phyloP scores from a whole-genome alignment of 2,113 vertebrate species.

The Strix aluco region DNA sequence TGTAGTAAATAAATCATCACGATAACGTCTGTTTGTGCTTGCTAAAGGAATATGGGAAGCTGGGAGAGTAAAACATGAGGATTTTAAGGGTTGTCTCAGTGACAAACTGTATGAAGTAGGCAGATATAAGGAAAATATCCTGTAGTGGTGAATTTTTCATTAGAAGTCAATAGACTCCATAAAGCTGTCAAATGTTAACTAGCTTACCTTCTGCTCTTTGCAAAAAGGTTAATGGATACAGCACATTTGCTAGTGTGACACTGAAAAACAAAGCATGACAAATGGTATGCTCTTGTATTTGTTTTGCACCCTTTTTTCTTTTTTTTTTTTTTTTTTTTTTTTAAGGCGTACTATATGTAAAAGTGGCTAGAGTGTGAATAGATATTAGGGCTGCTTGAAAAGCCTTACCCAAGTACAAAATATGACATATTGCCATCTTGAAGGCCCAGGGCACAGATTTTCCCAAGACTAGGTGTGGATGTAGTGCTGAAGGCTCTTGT shows the following conservation, averaged over 20 bases:
- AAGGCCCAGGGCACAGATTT: not conserved
- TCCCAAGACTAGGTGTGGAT: rapidly evolving
- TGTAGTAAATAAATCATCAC: slow-evolving; percentile 65
- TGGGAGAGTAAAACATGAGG: slow-evolving; percentile 14
- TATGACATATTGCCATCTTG: not conserved
- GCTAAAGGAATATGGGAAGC: not conserved
- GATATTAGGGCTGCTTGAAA: not conserved
- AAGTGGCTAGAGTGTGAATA: not conserved
- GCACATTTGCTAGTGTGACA: slow-evolving; percentile 74
- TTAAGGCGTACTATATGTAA: not conserved
- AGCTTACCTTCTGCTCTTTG: slow-evolving; percentile 77
- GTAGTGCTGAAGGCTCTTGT: not conserved
- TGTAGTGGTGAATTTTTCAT: slow-evolving; percentile 74
- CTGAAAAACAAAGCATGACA: slow-evolving; percentile 72
- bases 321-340: not conserved
- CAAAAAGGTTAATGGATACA: slow-evolving; percentile 83
- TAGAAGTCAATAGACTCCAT: slow-evolving; percentile 65
- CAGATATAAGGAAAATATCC: slow-evolving; percentile 49
- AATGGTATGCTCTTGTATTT: slow-evolving; percentile 58
- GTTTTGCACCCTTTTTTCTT: slow-evolving; percentile 29
- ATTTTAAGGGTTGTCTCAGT: slow-evolving; percentile 50
- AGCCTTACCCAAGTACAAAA: not conserved
- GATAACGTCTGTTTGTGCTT: slow-evolving; percentile 37
- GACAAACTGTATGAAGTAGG: slow-evolving; percentile 51
- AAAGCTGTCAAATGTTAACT: slow-evolving; percentile 77